Percentiles rank a stretch among this genome's conserved stretches.
Conservation (phyloP, 2,888 invertebrate genomes). For the Oligia latruncula region DNA sequence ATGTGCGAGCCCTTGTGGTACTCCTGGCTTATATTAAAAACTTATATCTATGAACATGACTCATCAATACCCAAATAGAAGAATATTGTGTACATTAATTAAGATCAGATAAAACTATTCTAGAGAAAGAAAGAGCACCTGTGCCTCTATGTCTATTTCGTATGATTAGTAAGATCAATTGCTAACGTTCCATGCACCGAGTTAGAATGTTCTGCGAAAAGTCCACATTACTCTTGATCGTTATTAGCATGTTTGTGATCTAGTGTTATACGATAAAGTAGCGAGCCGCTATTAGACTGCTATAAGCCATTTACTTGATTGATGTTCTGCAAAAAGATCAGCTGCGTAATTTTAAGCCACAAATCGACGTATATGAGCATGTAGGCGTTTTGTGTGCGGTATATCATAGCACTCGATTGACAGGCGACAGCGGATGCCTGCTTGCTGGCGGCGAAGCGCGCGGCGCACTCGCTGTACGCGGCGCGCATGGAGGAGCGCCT, state of each 20-base stretch:
- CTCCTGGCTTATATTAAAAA: too few species aligned
- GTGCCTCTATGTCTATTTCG: background rate
- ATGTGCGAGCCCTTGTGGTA: background rate
- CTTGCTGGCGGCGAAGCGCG: constrained; percentile 53
- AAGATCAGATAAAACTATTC: background rate
- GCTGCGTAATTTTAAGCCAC: background rate
- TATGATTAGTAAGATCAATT: background rate
- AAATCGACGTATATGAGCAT: background rate
- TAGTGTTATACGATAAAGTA: background rate
- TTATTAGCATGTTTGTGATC: background rate
- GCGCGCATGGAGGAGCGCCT: constrained; percentile 67
- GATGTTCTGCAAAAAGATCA: background rate
- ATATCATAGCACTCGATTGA: background rate
- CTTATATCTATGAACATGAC: too few species aligned
- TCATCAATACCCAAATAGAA: background rate
- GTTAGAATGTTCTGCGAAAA: background rate
- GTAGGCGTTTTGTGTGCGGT: background rate
- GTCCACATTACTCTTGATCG: background rate
- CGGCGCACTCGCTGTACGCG: constrained; percentile 62
- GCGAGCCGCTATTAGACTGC: background rate
- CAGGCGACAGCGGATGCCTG: constrained; percentile 66
- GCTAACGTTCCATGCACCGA: background rate
- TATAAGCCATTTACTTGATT: background rate
- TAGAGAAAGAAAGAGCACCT: background rate
- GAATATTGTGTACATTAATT: constrained; percentile 1